These are phyloP conservation scores for Sebastes fasciatus DNA, from an alignment of 2,113 vertebrate genomes.

Conservation along the genomic window DNA sequence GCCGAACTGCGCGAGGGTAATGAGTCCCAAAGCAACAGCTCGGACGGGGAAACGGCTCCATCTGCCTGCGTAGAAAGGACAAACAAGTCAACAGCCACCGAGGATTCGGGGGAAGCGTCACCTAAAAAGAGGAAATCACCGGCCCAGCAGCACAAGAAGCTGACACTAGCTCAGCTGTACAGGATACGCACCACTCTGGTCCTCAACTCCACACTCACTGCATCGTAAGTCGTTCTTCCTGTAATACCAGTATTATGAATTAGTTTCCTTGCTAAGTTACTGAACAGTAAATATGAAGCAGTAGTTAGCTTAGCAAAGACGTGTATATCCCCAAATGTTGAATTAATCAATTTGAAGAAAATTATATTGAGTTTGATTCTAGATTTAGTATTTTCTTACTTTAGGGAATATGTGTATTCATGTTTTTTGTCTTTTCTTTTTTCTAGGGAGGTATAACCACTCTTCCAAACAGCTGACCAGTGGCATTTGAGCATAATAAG, in stretches of 20 bases:
- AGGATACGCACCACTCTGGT: constrained; percentile 93
- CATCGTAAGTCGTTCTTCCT: constrained; percentile 88
- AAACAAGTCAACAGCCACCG: background rate
- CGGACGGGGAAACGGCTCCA: constrained; percentile 63
- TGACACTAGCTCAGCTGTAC: constrained; percentile 93
- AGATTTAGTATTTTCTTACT: too few species aligned
- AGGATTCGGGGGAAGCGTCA: constrained; percentile 18
- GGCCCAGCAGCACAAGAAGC: constrained; percentile 89
- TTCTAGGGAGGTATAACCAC: constrained; percentile 84
- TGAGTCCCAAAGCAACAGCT: constrained; percentile 52
- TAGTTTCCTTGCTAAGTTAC: background rate
- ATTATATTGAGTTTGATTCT: background rate
- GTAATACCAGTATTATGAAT: too few species aligned
- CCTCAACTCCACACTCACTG: constrained; percentile 96
- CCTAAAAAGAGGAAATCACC: constrained; percentile 81
- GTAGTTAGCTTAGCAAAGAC: background rate
- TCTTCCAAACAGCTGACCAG: constrained; percentile 20
- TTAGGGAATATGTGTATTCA: background rate
- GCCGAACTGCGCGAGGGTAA: background rate
- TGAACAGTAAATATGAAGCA: background rate
- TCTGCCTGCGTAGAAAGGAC: constrained; percentile 30
- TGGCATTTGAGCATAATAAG: constrained; percentile 19
- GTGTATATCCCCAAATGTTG: background rate
- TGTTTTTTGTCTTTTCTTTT: background rate
- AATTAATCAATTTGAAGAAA: background rate